Conservation (phyloP, 2,797 vertebrate genomes). For the Ctenopoma kingsleyae region DNA sequence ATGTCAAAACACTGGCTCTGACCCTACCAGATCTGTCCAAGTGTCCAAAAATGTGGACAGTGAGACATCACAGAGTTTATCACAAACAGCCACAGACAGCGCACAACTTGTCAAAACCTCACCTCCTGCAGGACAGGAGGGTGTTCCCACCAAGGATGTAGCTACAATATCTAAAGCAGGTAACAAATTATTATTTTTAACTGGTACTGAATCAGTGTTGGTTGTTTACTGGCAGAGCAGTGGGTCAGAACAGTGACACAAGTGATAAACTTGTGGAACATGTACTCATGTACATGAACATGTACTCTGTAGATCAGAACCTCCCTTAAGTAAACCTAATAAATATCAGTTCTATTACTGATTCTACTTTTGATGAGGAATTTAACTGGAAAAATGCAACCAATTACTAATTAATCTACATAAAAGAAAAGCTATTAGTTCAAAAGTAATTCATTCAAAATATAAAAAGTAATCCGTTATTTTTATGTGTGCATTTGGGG, state of each 20-base stretch:
- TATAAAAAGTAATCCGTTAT: no score
- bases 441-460: neutral
- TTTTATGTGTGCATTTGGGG: neutral
- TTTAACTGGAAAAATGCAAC: no score
- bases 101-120: neutral
- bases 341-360: no score
- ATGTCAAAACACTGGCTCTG: slow-evolving; percentile 8
- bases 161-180: slow-evolving; percentile 49
- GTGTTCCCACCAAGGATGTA: neutral
- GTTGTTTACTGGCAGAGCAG: neutral
- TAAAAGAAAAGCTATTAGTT: no score
- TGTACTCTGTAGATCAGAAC: neutral
- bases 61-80: slow-evolving; percentile 8
- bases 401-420: no score
- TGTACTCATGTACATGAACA: neutral
- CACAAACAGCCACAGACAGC: slow-evolving; percentile 12
- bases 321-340: neutral
- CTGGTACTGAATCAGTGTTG: neutral
- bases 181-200: slow-evolving; percentile 34
- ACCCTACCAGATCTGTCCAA: slow-evolving; percentile 12
- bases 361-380: no score
- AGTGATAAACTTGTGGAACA: neutral
- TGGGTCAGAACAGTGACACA: neutral
- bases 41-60: slow-evolving; percentile 26
- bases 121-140: slow-evolving; percentile 67